Base-by-base conservation (phyloP, 2,113 vertebrate species). In the Perognathus longimembris region DNA sequence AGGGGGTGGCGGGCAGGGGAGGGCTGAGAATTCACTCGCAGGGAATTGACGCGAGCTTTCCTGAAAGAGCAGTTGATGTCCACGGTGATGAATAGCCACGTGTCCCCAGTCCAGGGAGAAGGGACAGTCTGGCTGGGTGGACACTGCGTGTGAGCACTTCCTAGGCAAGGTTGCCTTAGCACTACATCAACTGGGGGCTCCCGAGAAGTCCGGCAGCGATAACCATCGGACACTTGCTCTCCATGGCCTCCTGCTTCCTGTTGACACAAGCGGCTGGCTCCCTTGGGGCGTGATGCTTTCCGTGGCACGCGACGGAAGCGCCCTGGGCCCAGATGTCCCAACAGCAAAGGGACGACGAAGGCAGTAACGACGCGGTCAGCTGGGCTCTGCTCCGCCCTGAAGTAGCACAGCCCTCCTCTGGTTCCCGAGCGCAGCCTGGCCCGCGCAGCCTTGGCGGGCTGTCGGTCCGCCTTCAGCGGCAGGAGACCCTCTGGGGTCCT, bases 321-420 rank as follows among this genome's bases (percentile, higher is more conserved):
- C 15, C 15, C 20, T 12, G 34, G 2, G 28, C 3, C 30, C 38
- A 57, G 59, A 3, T 32, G 12, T 6, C 21, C 21, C 1, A 0
- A 64, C 18, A 9, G 42, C 6, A 50, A 40, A 5, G 5, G 22
- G 24, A 32, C 15, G 8, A 6, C 12, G n/a, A 77, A 45, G 40
- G 22, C 73, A 59, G 12, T 28, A 22, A 6, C 12, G 2, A 7
- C 5, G 7, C 7, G 20, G 22, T 12, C 20, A 1, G 15, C 17
- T 15, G 34, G 1, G 5, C 3, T 10, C 30, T 0, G 4, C 2
- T 28, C 0, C 32, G 4, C 54, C 24, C 21, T 5, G 0, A 0
- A 7, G 1, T 0, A 0, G 2, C 7, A 6, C 12, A 15, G 54
- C 2, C 20, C 61, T 12, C 9, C 9, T 11, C 45, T 7, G 1